phyloP scores from a whole-genome alignment of 2,888 invertebrate species.

The Craniophora ligustri region DNA sequence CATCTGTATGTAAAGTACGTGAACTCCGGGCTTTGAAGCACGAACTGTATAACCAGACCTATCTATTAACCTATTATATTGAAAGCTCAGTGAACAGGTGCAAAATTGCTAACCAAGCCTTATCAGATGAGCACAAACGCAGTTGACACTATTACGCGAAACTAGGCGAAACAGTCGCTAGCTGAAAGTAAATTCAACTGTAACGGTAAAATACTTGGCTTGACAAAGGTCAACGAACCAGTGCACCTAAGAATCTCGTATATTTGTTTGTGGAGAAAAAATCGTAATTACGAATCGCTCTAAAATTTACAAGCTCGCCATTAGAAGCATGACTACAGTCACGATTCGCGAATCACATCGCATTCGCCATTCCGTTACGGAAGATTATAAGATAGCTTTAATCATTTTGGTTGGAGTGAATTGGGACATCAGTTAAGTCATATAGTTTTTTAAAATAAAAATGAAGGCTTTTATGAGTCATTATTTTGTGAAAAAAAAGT shows the following conservation, averaged over 20 bases:
- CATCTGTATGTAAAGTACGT: too few species aligned
- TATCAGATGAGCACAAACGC: conserved; percentile 34
- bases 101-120: conserved; percentile 13
- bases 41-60: conserved; percentile 1
- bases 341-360: conserved; percentile 48
- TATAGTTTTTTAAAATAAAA: conserved; percentile 19
- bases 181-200: conserved; percentile 72
- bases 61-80: not conserved
- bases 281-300: conserved; percentile 57
- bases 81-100: conserved; percentile 2
- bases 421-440: conserved; percentile 34
- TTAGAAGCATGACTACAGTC: conserved; percentile 38
- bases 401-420: conserved; percentile 30
- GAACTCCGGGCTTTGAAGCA: not conserved
- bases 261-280: conserved; percentile 69
- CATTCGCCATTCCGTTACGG: conserved; percentile 43
- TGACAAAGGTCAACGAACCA: conserved; percentile 72
- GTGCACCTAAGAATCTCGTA: conserved; percentile 53
- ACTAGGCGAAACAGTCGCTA: conserved; percentile 52
- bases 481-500: conserved; percentile 13
- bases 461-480: conserved; percentile 1
- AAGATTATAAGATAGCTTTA: conserved; percentile 43
- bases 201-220: conserved; percentile 66
- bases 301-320: conserved; percentile 34
- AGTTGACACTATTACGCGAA: conserved; percentile 38